These are phyloP conservation scores for Bradysia coprophila DNA, from an alignment of 1,140 invertebrate genomes.

Conservation along the genomic window DNA sequence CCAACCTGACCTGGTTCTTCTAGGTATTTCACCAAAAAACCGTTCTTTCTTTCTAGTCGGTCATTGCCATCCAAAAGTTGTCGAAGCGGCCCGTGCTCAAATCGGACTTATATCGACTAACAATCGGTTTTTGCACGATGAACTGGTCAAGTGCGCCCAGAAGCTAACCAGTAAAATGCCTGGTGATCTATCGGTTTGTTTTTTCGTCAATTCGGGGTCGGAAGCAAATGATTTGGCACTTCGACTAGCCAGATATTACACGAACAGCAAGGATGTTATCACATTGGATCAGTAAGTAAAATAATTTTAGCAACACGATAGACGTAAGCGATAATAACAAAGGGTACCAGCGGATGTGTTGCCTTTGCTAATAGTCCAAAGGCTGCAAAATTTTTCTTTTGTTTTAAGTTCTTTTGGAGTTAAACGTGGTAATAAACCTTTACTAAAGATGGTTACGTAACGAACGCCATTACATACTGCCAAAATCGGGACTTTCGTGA, in stretches of 20 bases:
- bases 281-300: constrained; percentile 92
- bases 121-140: constrained; percentile 88
- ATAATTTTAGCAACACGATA: too few relatives aligned
- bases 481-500: too few relatives aligned
- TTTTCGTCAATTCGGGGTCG: constrained; percentile 97
- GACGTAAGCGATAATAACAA: too few relatives aligned
- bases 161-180: constrained; percentile 67
- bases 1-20: too few relatives aligned
- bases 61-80: constrained; percentile 89
- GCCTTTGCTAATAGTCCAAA: too few relatives aligned
- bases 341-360: too few relatives aligned
- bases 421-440: too few relatives aligned
- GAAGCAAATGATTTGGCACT: constrained; percentile 97
- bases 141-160: constrained; percentile 79
- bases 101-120: constrained; percentile 85
- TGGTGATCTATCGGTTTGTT: constrained; percentile 69
- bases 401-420: too few relatives aligned
- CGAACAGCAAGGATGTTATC: constrained; percentile 75
- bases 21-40: too few relatives aligned
- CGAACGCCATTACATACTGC: too few relatives aligned
- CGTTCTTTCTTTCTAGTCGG: constrained; percentile 51
- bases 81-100: constrained; percentile 70
- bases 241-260: constrained; percentile 74
- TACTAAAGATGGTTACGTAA: too few relatives aligned
- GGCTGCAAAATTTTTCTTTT: too few relatives aligned